Conservation (phyloP, 2,888 invertebrate species). For the Eumacrocentrus americanus region DNA sequence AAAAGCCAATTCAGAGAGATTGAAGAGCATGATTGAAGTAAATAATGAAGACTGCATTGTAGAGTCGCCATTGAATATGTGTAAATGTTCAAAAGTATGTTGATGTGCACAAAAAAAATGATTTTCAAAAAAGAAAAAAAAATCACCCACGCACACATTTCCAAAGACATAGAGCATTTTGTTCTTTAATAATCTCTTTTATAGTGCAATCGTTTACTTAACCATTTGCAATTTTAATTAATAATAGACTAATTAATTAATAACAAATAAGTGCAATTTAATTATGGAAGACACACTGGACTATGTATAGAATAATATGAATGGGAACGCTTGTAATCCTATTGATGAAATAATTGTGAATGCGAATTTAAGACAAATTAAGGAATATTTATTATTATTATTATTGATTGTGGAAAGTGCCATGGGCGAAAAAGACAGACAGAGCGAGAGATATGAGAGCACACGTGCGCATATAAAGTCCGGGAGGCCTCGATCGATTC, state of each 20-base stretch:
- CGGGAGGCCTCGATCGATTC: slow-evolving; percentile 30
- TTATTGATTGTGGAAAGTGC: slow-evolving; percentile 3
- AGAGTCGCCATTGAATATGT: too few relatives aligned
- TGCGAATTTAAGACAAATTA: neutral
- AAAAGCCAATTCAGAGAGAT: neutral
- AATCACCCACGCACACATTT: too few relatives aligned
- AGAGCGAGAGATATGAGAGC: neutral
- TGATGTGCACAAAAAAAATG: neutral
- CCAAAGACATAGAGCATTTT: too few relatives aligned
- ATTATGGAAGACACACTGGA: neutral
- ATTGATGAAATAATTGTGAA: neutral
- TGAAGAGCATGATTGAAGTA: slow-evolving; percentile 10
- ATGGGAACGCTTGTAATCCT: neutral
- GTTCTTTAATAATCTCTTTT: neutral
- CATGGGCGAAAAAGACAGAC: neutral
- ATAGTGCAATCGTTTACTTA: neutral
- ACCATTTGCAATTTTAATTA: too few relatives aligned
- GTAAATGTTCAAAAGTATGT: neutral
- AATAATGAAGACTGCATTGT: slow-evolving; percentile 8
- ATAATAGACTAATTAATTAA: neutral
- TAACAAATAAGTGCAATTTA: neutral
- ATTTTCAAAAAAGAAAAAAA: too few relatives aligned
- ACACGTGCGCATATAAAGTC: slow-evolving; percentile 6
- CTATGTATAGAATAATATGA: too few relatives aligned
- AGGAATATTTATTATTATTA: slow-evolving; percentile 5